phyloP scores from a whole-genome alignment of 2,888 invertebrate genomes.

The Pseudococcus longispinus region DNA sequence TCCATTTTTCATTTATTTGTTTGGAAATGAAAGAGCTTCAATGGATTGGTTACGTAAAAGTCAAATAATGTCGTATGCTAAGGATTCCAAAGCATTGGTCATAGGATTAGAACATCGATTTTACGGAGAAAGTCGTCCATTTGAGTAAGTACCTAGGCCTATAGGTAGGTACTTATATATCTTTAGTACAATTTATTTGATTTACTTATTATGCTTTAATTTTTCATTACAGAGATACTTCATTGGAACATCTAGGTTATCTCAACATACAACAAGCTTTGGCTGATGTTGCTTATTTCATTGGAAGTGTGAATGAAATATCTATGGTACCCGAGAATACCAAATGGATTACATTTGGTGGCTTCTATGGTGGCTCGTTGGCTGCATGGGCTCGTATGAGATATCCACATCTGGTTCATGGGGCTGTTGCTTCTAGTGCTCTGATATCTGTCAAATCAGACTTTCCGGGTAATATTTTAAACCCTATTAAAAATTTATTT shows the following conservation, averaged over 20 bases:
- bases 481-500: too few species aligned
- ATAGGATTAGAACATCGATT: constrained; percentile 89
- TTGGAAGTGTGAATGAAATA: background rate
- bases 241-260: background rate
- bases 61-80: constrained; percentile 69
- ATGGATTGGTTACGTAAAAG: background rate
- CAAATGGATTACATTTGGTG: constrained; percentile 91
- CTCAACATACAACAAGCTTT: background rate
- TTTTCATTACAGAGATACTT: background rate
- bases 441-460: constrained; percentile 85
- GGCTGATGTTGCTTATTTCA: background rate
- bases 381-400: constrained; percentile 90
- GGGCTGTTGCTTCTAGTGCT: constrained; percentile 87
- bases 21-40: background rate
- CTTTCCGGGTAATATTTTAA: constrained; percentile 71
- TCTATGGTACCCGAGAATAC: background rate
- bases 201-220: too few species aligned
- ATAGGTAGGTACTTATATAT: too few species aligned
- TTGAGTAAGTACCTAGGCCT: constrained; percentile 67
- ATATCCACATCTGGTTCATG: constrained; percentile 86
- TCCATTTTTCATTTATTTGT: background rate
- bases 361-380: constrained; percentile 91
- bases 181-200: too few species aligned
- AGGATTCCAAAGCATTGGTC: constrained; percentile 78
- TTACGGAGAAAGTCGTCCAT: constrained; percentile 91